Base-by-base conservation (phyloP, 2,797 vertebrate species). In the Tragopan temminckii region DNA sequence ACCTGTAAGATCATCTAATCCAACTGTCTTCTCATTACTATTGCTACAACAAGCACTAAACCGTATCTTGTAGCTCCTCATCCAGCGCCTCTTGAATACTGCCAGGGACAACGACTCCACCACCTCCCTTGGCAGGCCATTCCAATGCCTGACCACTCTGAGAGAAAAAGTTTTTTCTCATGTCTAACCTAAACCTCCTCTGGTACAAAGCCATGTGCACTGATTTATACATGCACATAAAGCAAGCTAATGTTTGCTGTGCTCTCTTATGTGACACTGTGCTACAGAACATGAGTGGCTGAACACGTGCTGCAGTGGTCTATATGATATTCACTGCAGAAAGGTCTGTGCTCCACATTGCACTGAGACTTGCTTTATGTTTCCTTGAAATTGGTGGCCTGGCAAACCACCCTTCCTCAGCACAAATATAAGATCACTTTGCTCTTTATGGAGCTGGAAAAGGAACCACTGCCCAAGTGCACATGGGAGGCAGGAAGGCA, bases 141-240 rank as follows among this genome's bases (percentile, higher is more conserved):
- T n/a, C n/a, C n/a, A n/a, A n/a, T n/a, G n/a, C n/a, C n/a, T n/a
- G n/a, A n/a, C n/a, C n/a, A n/a, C n/a, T n/a, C n/a, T n/a, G n/a
- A n/a, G n/a, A n/a, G n/a, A n/a, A n/a, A n/a, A n/a, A n/a, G n/a
- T n/a, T n/a, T n/a, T n/a, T n/a, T n/a, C n/a, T n/a, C n/a, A n/a
- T n/a, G n/a, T n/a, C n/a, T n/a, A n/a, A n/a, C n/a, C n/a, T n/a
- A n/a, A n/a, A n/a, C n/a, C n/a, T n/a, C n/a, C n/a, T n/a, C n/a
- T n/a, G n/a, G n/a, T n/a, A n/a, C n/a, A n/a, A 43, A 25, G 13
- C 35, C 29, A 27, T 1, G 9, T 45, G 68, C 71, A 33, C 67
- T 13, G 80, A 15, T 31, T 23, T 33, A 27, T 45, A 45, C 25
- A 13, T 12, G 27, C 9, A 40, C 0, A 0, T 0, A 48, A 57